Base-by-base conservation (phyloP, 2,888 invertebrate genomes). In the Amorpha juglandis region DNA sequence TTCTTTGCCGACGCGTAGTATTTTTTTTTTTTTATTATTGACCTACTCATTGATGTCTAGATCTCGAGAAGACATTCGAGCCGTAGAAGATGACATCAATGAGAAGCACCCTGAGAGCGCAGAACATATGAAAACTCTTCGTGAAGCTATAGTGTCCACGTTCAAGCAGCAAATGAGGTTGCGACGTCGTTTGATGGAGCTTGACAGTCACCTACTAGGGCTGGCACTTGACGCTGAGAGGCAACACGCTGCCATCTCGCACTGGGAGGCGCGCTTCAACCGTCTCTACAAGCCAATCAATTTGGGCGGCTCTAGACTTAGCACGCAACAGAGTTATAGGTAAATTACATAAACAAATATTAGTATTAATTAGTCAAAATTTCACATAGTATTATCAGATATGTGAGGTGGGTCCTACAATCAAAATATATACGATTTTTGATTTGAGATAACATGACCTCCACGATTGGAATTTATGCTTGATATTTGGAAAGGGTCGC, bases 91-190 rank as follows among this genome's bases (percentile, higher is more conserved):
- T 19, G 86, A 87, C 55, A 80, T 81, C 48, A 77, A 80, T 21
- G 77, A 90, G 71, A 83, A 87, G 21, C 77, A 83, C 9, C 84
- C 84, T 45, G 87, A 86, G 71, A 90, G 72, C 67, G 84, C 90
- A 58, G 87, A 90, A 0, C 95, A 95, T 74, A 87, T 96, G 11
- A 95, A 95, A 71, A 94, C 95, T 33, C 88, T 98, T 27, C 95
- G 98, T 50, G 97, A 98, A 77, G 97, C 98, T 76, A 97, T 98
- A 55, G 96, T 98, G 6, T 95, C 96, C 0, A 97, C 97, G 0
- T 98, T 98, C 85, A 97, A 98, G 80, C 98, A 98, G 74, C 98
- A 98, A 88, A 98, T 98, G 98, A 96, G 97, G 70, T 90, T 98
- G 47, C 94, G 98, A 75, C 94, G 97, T 45, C 96, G 97, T 64